phyloP scores from a whole-genome alignment of 2,113 vertebrate species.

The Zeus faber region DNA sequence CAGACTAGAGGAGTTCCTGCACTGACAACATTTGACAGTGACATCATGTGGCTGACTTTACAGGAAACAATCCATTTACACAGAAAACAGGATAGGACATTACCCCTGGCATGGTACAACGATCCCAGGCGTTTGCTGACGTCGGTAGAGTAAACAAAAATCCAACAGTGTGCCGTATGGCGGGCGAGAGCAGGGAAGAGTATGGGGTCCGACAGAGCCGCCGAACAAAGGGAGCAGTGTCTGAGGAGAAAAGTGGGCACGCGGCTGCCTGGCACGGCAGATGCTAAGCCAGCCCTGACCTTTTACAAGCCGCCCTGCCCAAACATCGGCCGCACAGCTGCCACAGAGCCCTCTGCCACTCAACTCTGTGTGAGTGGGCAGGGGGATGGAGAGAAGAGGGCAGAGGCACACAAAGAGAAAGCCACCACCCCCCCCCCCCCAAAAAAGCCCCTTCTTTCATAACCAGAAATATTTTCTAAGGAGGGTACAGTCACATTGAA shows the following conservation, averaged over 20 bases:
- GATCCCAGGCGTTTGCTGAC: slow-evolving; percentile 10
- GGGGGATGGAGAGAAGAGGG: slow-evolving; percentile 10
- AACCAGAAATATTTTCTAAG: slow-evolving; percentile 55
- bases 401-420: slow-evolving; percentile 45
- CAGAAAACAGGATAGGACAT: neutral
- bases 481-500: slow-evolving; percentile 35
- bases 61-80: too few relatives aligned
- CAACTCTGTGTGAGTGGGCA: slow-evolving; percentile 1
- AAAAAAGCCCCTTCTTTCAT: neutral
- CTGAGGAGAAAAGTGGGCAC: slow-evolving; percentile 22
- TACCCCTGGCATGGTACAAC: neutral
- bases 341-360: slow-evolving; percentile 24
- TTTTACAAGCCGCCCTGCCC: slow-evolving; percentile 43
- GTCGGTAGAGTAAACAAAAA: slow-evolving; percentile 14
- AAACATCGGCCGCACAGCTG: slow-evolving; percentile 21
- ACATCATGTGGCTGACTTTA: too few relatives aligned
- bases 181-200: slow-evolving; percentile 15
- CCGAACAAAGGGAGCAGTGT: slow-evolving; percentile 57
- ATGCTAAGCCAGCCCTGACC: slow-evolving; percentile 49
- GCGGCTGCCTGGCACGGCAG: slow-evolving; percentile 31
- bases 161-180: slow-evolving; percentile 10
- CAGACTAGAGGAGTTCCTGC: too few relatives aligned
- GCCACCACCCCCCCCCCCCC: slow-evolving; percentile 33
- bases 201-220: slow-evolving; percentile 20
- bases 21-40: too few relatives aligned